Evolutionary conservation across 2,113 vertebrate genomes (phyloP), one percentile per base, ranked within the genome.

Genomic region (Ia io): DNA sequence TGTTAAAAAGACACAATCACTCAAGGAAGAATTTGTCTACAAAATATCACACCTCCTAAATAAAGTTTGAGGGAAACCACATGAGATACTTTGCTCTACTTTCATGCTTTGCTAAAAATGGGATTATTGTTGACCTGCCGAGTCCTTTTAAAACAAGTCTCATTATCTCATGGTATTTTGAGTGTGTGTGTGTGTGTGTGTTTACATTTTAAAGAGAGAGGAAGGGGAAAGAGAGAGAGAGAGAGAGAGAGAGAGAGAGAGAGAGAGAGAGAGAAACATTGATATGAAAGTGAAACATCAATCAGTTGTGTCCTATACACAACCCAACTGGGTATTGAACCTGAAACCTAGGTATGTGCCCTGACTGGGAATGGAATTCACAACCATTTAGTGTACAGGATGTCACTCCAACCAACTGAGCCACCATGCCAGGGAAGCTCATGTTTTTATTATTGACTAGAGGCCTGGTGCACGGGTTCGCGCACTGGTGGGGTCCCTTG

Each of bases 1-100:
- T 51, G 74, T 70, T 93, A 92, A 97, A 93, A 94, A 97, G 95
- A 88, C 51, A 91, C 56, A 96, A 90, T 93, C 92, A 84, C 40
- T 95, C 82, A 95, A 73, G 80, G 51, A 73, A 69, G 92, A 92
- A 63, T 95, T 97, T 97, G 85, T 92, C 92, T 96, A 96, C 93
- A 95, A 90, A 96, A 83, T 91, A 88, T 96, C 87, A 93, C 85
- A 95, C 84, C 76, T 95, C 95, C 40, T 83, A 95, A 96, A 96
- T 92, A 94, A 94, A 96, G 44, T 96, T 90, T 90, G 44, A 92
- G n/a, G 42, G 37, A 70, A 94, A 78, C 63, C 84, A 56, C 61
- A 14, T 63, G 87, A 90, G 71, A 92, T 73, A 88, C 14, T 96
- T 73, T 37, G 23, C 17, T 74, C 84, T 5, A 85, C 67, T 93